Conservation (phyloP, 2,888 invertebrate genomes). For the Cheilosia vulpina region DNA sequence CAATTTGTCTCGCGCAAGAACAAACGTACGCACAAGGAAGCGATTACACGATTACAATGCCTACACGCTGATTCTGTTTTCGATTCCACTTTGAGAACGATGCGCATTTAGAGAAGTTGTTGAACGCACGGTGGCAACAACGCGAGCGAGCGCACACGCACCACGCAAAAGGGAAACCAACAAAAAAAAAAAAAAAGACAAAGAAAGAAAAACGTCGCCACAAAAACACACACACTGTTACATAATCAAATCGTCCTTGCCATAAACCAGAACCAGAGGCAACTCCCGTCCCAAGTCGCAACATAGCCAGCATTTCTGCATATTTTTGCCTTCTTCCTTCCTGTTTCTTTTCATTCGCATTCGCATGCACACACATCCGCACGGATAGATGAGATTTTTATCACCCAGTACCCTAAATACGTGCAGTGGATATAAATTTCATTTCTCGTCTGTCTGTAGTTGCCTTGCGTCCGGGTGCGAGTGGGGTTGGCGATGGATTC, state of each 20-base stretch:
- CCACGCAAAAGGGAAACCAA: conserved; percentile 8
- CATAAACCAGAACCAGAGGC: conserved; percentile 1
- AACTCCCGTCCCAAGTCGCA: conserved; percentile 1
- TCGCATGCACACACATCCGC: conserved; percentile 3
- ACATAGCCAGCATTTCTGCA: conserved; percentile 28
- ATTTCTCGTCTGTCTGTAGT: conserved; percentile 28
- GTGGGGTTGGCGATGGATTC: too few relatives aligned
- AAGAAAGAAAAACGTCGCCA: neutral
- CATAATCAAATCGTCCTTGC: conserved; percentile 69
- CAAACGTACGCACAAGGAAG: conserved; percentile 62
- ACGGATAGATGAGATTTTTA: conserved; percentile 68
- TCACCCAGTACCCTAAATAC: conserved; percentile 75
- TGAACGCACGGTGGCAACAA: conserved; percentile 3
- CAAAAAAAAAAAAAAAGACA: neutral
- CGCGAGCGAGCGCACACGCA: neutral
- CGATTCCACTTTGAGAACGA: conserved; percentile 21
- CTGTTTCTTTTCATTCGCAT: conserved; percentile 2
- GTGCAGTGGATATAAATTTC: conserved; percentile 68
- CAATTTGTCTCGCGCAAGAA: conserved; percentile 62
- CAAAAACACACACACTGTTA: conserved; percentile 38
- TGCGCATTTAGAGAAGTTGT: conserved; percentile 42
- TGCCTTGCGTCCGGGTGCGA: neutral
- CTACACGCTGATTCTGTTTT: conserved; percentile 16
- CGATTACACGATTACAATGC: conserved; percentile 61
- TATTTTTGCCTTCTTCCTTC: conserved; percentile 7